Percentiles rank a stretch among this genome's conserved stretches.
Evolutionary conservation across 2,888 invertebrate genomes (phyloP).

Genomic region (Molanna angustata): DNA sequence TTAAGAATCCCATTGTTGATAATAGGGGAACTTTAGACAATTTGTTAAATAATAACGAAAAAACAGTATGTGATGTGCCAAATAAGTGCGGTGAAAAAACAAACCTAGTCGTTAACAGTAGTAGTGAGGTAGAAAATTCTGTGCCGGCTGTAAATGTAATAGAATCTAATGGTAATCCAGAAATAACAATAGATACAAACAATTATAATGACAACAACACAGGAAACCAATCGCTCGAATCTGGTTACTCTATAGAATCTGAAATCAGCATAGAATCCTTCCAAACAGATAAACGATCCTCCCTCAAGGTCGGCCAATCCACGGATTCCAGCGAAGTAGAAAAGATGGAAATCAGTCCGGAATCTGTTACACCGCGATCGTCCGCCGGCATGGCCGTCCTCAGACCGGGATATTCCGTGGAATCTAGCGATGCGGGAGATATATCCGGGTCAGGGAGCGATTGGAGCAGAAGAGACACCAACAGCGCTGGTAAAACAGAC

Average conservation of each 20-base stretch:
- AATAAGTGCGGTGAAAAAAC: slow-evolving; percentile 22
- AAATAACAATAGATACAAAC: slow-evolving; percentile 53
- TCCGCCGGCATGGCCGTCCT: slow-evolving; percentile 50
- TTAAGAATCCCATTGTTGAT: slow-evolving; percentile 16
- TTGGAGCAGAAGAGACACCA: slow-evolving; percentile 56
- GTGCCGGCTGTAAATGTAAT: slow-evolving; percentile 41
- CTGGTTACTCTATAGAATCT: slow-evolving; percentile 53
- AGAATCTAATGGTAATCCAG: slow-evolving; percentile 52
- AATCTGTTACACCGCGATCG: slow-evolving; percentile 52
- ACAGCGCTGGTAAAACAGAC: slow-evolving; percentile 46
- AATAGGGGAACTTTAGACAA: slow-evolving; percentile 24
- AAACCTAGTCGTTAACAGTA: slow-evolving; percentile 21
- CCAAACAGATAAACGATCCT: slow-evolving; percentile 57
- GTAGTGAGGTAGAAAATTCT: slow-evolving; percentile 30
- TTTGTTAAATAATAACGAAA: slow-evolving; percentile 29
- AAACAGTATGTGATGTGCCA: slow-evolving; percentile 31
- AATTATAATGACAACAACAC: slow-evolving; percentile 37
- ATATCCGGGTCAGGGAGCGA: slow-evolving; percentile 59
- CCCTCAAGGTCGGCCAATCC: slow-evolving; percentile 62
- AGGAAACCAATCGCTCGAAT: slow-evolving; percentile 50
- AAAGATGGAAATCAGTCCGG: slow-evolving; percentile 56
- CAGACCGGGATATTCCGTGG: slow-evolving; percentile 58
- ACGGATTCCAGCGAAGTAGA: slow-evolving; percentile 67
- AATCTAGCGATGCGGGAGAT: slow-evolving; percentile 57
- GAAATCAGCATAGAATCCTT: slow-evolving; percentile 60